These are phyloP conservation scores for Crossaster papposus DNA, from an alignment of 53 echinoderm and acorn worm genomes.

Conservation along the genomic window DNA sequence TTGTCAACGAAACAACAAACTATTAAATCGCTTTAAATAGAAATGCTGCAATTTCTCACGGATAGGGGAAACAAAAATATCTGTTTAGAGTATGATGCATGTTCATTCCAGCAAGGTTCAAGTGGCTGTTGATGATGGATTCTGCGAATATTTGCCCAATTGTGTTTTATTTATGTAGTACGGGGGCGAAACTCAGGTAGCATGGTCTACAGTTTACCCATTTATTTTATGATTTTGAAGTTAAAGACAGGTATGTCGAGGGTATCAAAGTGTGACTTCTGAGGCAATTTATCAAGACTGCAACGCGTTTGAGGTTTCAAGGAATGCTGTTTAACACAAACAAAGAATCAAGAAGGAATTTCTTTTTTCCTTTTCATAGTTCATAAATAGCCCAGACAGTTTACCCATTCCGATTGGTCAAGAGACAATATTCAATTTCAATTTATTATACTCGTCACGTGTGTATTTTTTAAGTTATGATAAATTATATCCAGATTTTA, in stretches of 20 bases:
- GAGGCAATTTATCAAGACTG: background rate
- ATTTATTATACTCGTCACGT: too few relatives aligned
- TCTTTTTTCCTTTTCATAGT: too few relatives aligned
- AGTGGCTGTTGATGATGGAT: constrained; percentile 22
- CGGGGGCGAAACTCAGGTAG: background rate
- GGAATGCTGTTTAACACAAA: too few relatives aligned
- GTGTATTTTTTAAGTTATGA: too few relatives aligned
- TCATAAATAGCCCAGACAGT: too few relatives aligned
- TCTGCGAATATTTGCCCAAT: background rate
- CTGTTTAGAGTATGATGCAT: constrained; percentile 26
- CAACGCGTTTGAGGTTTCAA: background rate
- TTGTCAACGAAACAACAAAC: constrained; percentile 5
- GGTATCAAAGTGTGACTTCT: background rate
- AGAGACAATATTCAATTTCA: too few relatives aligned
- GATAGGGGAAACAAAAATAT: background rate
- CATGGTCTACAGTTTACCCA: background rate
- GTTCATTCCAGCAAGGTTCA: constrained; percentile 4
- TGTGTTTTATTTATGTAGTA: background rate
- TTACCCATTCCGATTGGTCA: too few relatives aligned
- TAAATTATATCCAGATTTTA: too few relatives aligned
- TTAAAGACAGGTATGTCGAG: background rate
- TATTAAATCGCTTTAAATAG: background rate
- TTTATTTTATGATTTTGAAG: background rate
- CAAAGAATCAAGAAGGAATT: too few relatives aligned
- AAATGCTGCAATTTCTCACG: background rate